Base-by-base conservation (phyloP, 35 echinoderm and acorn worm genomes). In the Chiridota heheva region DNA sequence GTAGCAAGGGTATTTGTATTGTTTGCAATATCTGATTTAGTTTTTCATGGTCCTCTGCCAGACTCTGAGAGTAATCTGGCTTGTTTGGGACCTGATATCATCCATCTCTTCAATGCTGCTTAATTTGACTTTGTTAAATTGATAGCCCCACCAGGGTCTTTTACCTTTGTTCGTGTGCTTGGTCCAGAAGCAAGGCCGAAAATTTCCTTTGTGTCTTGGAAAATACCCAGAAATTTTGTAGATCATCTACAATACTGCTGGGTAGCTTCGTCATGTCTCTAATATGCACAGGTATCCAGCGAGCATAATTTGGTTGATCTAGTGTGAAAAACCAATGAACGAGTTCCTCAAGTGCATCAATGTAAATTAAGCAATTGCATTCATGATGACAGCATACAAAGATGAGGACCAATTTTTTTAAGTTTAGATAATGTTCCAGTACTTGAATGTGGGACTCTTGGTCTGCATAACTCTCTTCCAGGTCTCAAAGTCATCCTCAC, bases 251-350 rank as follows among this genome's bases (percentile, higher is more conserved):
- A 22, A 53, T 53, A 13, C 48, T 22, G 22, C 48, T 53, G 10
- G 48, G 48, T 22, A 53, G 48, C 10, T 10, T 53, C 22, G 10
- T 53, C 48, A 53, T 53, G 22, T 53, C 48, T 53, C 48, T 53
- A 10, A 53, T 22, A 53, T 53, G 48, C 10, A 53, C n/a, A n/a
- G n/a, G n/a, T n/a, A n/a, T n/a, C n/a, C n/a, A n/a, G n/a, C n/a
- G n/a, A n/a, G n/a, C n/a, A 65, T 65, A 65, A 27, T 65, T 65
- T 13, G 15, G 62, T 13, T 31, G 73, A 59, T 77, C 73, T 46
- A 77, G 6, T 10, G 43, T 46, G 39, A 77, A 77, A 58, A 77
- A 77, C 73, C 73, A 77, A 31, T 41, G 43, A 15, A 77, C 73
- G 43, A 77, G 43, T 18, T 41, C 73, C 26, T 77, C 2, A 25